phyloP scores from a whole-genome alignment of 2,113 vertebrate species.

The Odocoileus virginianus region DNA sequence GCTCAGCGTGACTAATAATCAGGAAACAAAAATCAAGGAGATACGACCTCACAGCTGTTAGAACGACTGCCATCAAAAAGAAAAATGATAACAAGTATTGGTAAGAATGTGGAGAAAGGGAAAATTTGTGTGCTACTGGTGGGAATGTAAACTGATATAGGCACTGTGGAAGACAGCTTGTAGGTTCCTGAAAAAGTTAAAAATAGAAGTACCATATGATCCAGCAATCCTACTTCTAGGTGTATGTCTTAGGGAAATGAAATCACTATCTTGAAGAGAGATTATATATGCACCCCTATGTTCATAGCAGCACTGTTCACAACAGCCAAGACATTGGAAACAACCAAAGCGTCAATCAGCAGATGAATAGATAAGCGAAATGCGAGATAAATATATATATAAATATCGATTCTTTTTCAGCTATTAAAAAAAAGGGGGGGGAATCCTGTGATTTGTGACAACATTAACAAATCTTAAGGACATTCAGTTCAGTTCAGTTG shows the following conservation, averaged over 20 bases:
- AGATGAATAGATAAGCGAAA: neutral
- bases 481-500: neutral
- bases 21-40: neutral
- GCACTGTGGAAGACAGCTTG: neutral
- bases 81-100: neutral
- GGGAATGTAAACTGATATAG: neutral
- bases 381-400: neutral
- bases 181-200: neutral
- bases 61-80: neutral
- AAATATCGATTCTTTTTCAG: neutral
- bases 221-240: neutral
- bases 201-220: neutral
- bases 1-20: neutral
- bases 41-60: neutral
- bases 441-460: too few relatives aligned
- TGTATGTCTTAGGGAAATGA: neutral
- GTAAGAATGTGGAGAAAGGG: neutral
- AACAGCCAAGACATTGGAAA: neutral
- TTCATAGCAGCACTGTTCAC: neutral
- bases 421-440: too few relatives aligned
- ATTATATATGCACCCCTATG: neutral
- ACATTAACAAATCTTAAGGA: too few relatives aligned
- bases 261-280: neutral
- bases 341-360: neutral
- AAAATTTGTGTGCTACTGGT: neutral